A percentile compares a stretch with the other conserved stretches of the same genome.
Conservation (phyloP, 2,888 invertebrate species). For the Hesperia comma region DNA sequence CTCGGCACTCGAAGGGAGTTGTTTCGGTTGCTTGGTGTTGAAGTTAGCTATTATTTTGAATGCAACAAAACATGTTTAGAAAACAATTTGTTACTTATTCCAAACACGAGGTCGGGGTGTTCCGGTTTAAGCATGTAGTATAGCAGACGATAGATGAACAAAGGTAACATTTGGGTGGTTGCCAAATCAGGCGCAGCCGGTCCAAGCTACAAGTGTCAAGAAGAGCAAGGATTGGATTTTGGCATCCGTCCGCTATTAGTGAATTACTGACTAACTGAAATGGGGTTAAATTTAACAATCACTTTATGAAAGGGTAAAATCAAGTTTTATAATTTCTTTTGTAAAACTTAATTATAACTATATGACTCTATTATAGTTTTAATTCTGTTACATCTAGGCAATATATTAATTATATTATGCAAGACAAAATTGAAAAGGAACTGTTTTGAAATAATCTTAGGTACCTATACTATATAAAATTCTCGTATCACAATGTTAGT, state of each 20-base stretch:
- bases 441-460: no score
- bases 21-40: conserved; percentile 59
- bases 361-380: no score
- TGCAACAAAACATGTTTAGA: conserved; percentile 13
- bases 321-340: no score
- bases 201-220: conserved; percentile 75
- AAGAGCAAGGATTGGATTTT: conserved; percentile 49
- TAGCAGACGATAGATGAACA: conserved; percentile 31
- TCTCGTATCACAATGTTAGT: no score
- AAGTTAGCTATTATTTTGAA: conserved; percentile 7
- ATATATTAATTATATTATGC: no score
- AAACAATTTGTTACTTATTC: conserved; percentile 28
- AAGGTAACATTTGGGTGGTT: conserved; percentile 56
- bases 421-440: no score
- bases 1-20: conserved; percentile 60
- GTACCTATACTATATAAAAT: no score
- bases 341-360: no score
- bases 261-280: conserved; percentile 71
- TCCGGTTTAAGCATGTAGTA: conserved; percentile 23
- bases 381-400: no score
- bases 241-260: conserved; percentile 54
- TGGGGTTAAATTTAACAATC: conserved; percentile 43
- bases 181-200: conserved; percentile 63
- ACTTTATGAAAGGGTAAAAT: not conserved
- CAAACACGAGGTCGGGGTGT: conserved; percentile 20